Conservation (phyloP, 2,113 vertebrate species). For the Microtus oregoni region DNA sequence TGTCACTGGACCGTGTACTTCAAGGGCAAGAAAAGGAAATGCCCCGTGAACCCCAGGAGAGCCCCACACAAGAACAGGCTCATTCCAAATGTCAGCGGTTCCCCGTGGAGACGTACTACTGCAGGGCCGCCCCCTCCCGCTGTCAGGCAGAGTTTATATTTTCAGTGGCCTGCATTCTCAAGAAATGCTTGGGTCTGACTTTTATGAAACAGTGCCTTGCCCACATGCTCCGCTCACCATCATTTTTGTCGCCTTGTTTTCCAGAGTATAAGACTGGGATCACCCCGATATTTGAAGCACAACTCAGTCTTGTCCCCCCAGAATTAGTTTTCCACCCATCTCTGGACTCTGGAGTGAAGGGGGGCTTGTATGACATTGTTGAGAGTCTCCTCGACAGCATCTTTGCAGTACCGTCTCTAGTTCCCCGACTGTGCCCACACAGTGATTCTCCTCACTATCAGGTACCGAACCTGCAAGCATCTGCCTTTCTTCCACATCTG, state of each 20-base stretch:
- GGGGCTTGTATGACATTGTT: conserved; percentile 90
- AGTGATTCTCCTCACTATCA: conserved; percentile 90
- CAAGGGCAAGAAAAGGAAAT: conserved; percentile 9
- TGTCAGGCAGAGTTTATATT: neutral
- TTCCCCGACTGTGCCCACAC: conserved; percentile 89
- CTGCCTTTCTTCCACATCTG: fast-evolving
- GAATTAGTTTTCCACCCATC: conserved; percentile 94
- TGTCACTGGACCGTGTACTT: neutral
- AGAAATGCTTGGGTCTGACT: neutral
- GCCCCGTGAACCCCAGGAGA: neutral
- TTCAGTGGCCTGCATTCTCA: neutral
- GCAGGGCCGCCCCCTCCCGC: neutral
- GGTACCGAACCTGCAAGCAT: conserved; percentile 82
- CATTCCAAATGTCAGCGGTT: neutral
- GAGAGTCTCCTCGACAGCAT: conserved; percentile 90
- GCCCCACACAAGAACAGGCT: neutral
- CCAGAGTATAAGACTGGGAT: conserved; percentile 88
- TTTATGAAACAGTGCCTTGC: neutral
- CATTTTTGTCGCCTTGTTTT: neutral
- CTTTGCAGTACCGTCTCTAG: conserved; percentile 90
- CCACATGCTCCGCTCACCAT: neutral
- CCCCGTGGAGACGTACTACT: neutral
- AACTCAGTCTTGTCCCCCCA: conserved; percentile 90
- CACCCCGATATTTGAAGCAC: conserved; percentile 92
- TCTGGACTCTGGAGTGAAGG: conserved; percentile 87